Evolutionary conservation across 2,113 vertebrate species (phyloP).

Genomic region (Ochotona princeps): DNA sequence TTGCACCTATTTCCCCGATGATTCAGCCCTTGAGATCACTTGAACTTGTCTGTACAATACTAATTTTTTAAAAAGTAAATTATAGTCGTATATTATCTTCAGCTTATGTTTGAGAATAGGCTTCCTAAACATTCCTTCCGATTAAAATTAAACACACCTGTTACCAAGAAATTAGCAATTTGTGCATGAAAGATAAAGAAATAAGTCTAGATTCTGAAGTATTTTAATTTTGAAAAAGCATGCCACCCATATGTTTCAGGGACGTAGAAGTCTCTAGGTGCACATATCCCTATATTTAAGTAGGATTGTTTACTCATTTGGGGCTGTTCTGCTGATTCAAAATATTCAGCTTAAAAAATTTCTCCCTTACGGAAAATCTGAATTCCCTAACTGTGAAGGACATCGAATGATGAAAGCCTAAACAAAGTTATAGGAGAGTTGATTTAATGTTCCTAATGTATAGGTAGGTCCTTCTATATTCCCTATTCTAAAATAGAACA

Average conservation of each 20-base stretch:
- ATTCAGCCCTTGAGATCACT: not conserved
- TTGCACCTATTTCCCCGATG: not conserved
- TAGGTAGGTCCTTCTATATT: not conserved
- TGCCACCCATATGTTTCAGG: not conserved
- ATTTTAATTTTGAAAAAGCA: slow-evolving; percentile 22
- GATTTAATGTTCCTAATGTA: not conserved
- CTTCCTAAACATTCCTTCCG: slow-evolving; percentile 40
- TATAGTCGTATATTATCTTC: not conserved
- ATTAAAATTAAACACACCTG: slow-evolving; percentile 6
- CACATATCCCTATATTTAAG: not conserved
- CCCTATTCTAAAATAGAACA: not conserved
- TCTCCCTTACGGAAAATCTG: not conserved
- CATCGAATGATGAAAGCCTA: slow-evolving; percentile 26
- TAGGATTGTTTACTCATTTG: not conserved
- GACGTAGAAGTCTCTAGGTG: not conserved
- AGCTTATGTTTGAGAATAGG: slow-evolving; percentile 29
- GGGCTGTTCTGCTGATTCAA: not conserved
- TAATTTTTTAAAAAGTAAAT: slow-evolving; percentile 21
- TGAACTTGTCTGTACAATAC: slow-evolving; percentile 1
- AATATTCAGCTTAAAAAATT: not conserved
- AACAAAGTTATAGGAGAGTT: not conserved
- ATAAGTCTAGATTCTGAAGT: slow-evolving; percentile 21
- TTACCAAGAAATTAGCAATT: slow-evolving; percentile 54
- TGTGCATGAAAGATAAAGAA: slow-evolving; percentile 25
- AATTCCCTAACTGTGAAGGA: slow-evolving; percentile 34